Percentiles rank a stretch among this genome's conserved stretches.
Conservation (phyloP, 1,140 invertebrate species). For the Leguminivora glycinivorella region DNA sequence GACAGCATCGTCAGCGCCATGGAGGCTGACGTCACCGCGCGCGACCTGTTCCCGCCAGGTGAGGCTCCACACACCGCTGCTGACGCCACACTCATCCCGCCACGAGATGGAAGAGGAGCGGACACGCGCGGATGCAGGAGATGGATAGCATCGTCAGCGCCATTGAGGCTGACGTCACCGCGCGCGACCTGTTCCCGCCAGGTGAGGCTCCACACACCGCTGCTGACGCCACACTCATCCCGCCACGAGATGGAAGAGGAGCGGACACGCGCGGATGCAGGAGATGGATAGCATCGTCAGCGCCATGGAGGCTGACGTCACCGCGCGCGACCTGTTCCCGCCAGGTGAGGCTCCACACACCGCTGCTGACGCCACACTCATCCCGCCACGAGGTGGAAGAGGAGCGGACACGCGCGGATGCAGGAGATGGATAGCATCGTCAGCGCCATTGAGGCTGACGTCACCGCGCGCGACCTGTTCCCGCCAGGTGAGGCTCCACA, state of each 20-base stretch:
- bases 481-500: too few species aligned
- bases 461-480: constrained; percentile 49
- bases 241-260: constrained; percentile 41
- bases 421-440: constrained; percentile 76
- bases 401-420: constrained; percentile 43
- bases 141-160: constrained; percentile 79
- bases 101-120: constrained; percentile 42
- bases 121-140: constrained; percentile 35
- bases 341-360: constrained; percentile 6
- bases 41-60: constrained; percentile 43
- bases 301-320: constrained; percentile 78
- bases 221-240: constrained; percentile 42
- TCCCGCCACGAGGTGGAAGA: constrained; percentile 35
- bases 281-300: constrained; percentile 78
- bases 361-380: constrained; percentile 41
- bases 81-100: constrained; percentile 39
- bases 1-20: constrained; percentile 80
- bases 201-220: constrained; percentile 2
- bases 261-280: constrained; percentile 36
- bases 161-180: constrained; percentile 76
- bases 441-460: constrained; percentile 79
- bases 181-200: constrained; percentile 46
- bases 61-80: constrained; percentile 29
- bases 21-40: constrained; percentile 72
- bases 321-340: constrained; percentile 48